phyloP scores from a whole-genome alignment of 2,797 vertebrate species.

The Gastrophryne carolinensis region DNA sequence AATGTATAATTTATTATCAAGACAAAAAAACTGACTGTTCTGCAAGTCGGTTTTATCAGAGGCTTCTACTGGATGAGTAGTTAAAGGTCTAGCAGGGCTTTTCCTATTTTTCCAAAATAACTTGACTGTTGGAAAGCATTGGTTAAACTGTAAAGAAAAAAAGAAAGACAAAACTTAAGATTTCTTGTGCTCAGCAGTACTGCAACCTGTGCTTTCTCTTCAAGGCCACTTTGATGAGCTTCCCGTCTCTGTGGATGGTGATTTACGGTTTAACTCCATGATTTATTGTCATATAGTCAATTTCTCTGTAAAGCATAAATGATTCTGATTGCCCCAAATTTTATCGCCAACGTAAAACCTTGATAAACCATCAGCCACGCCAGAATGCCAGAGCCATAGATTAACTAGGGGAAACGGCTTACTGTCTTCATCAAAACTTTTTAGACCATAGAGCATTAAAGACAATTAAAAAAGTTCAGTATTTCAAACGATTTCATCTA shows the following conservation, averaged over 20 bases:
- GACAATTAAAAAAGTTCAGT: background rate
- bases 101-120: too few species aligned
- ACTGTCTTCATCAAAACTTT: conserved; percentile 4
- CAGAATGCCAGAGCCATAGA: conserved; percentile 12
- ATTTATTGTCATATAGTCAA: conserved; percentile 40
- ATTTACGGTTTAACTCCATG: conserved; percentile 45
- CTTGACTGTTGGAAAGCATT: too few species aligned
- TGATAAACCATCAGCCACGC: conserved; percentile 50
- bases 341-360: conserved; percentile 53
- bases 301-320: conserved; percentile 50
- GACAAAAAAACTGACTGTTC: too few species aligned
- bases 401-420: conserved; percentile 11
- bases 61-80: too few species aligned
- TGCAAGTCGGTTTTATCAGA: too few species aligned
- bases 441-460: background rate
- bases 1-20: too few species aligned
- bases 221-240: conserved; percentile 52
- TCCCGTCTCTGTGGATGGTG: conserved; percentile 43
- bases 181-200: conserved; percentile 44
- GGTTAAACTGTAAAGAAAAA: background rate
- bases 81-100: too few species aligned
- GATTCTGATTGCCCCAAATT: conserved; percentile 43
- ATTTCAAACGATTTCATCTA: background rate
- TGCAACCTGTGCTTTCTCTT: conserved; percentile 46
- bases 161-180: conserved; percentile 27